Percentiles rank a stretch among this genome's conserved stretches.
Evolutionary conservation across 2,888 invertebrate species (phyloP).

Genomic region (Tricholauxania praeusta): DNA sequence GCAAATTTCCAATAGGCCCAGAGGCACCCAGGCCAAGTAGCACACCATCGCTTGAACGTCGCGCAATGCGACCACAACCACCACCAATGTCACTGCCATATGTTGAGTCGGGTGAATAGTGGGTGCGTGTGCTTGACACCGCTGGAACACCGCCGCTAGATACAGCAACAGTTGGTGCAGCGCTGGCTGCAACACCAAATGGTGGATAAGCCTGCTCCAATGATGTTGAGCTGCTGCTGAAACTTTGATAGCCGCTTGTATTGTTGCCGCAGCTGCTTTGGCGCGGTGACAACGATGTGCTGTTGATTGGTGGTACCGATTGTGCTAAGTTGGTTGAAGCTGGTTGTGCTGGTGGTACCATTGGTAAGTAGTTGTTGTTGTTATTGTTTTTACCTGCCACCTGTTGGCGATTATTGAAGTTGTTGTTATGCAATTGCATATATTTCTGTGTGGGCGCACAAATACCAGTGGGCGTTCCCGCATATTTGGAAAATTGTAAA

Average conservation of each 20-base stretch:
- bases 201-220: slow-evolving; percentile 66
- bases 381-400: slow-evolving; percentile 41
- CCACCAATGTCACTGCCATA: slow-evolving; percentile 59
- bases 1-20: slow-evolving; percentile 45
- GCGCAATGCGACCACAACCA: slow-evolving; percentile 53
- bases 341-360: slow-evolving; percentile 39
- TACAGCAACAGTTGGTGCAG: slow-evolving; percentile 47
- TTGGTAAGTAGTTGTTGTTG: slow-evolving; percentile 32
- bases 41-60: slow-evolving; percentile 64
- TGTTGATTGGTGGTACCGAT: slow-evolving; percentile 45
- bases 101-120: slow-evolving; percentile 65
- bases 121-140: slow-evolving; percentile 44
- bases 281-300: slow-evolving; percentile 52
- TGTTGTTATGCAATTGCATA: slow-evolving; percentile 59
- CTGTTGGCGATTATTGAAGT: slow-evolving; percentile 46
- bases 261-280: slow-evolving; percentile 66
- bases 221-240: slow-evolving; percentile 67
- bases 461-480: slow-evolving; percentile 59
- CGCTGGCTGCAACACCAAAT: slow-evolving; percentile 42
- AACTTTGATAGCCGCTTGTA: slow-evolving; percentile 68
- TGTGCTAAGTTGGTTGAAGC: slow-evolving; percentile 56
- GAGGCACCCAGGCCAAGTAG: slow-evolving; percentile 58
- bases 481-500: slow-evolving; percentile 43
- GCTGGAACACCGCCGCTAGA: slow-evolving; percentile 29
- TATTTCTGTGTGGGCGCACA: slow-evolving; percentile 63